Conservation (phyloP, 2,797 vertebrate genomes). For the Typhlichthys subterraneus region DNA sequence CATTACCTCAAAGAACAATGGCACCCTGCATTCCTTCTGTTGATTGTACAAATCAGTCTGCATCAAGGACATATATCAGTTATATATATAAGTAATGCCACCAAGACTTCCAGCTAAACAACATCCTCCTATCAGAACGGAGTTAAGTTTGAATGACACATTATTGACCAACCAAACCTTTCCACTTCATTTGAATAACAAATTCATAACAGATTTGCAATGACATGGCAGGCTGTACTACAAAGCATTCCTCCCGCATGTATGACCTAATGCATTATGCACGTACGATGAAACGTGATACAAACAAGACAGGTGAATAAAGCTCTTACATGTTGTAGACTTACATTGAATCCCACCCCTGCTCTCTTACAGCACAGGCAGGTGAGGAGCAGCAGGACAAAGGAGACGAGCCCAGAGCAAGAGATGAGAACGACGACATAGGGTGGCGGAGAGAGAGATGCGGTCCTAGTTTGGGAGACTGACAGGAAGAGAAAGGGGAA, state of each 20-base stretch:
- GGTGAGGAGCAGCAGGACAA: slow-evolving; percentile 92
- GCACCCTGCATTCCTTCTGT: not conserved
- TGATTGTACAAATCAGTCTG: slow-evolving; percentile 9
- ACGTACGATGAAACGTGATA: slow-evolving; percentile 15
- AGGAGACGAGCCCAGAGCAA: slow-evolving; percentile 90
- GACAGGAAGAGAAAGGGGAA: slow-evolving; percentile 38
- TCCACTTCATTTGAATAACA: slow-evolving; percentile 30
- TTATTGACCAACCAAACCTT: slow-evolving; percentile 46
- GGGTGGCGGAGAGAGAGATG: slow-evolving; percentile 84
- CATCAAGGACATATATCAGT: slow-evolving; percentile 27
- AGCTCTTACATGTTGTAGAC: slow-evolving; percentile 73
- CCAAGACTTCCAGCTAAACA: slow-evolving; percentile 34
- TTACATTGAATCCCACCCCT: slow-evolving; percentile 94
- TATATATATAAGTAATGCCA: slow-evolving; percentile 37
- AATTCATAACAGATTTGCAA: slow-evolving; percentile 7
- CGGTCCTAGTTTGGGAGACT: slow-evolving; percentile 82
- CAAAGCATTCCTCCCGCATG: not conserved
- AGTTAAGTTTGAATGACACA: slow-evolving; percentile 26
- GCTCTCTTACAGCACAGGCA: slow-evolving; percentile 93
- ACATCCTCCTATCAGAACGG: slow-evolving; percentile 17
- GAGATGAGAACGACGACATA: slow-evolving; percentile 94
- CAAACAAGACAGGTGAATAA: slow-evolving; percentile 58
- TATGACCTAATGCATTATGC: not conserved
- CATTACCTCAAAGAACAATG: slow-evolving; percentile 3
- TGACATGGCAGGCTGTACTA: slow-evolving; percentile 13